Conservation (phyloP, 2,797 vertebrate species). For the Pelochelys cantorii region DNA sequence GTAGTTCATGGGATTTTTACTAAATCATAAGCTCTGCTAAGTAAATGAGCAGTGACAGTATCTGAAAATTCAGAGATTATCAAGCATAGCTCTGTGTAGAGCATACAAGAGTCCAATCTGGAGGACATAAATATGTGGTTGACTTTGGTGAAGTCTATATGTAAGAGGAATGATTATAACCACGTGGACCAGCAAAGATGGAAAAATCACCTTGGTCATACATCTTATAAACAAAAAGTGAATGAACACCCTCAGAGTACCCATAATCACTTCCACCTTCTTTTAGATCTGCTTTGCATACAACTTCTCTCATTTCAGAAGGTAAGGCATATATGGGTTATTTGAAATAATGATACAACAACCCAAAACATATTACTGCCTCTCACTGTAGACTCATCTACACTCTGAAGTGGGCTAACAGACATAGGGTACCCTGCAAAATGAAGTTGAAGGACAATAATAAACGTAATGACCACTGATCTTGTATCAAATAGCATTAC, state of each 20-base stretch:
- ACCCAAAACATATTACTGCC: not conserved
- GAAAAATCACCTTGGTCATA: not conserved
- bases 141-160: slow-evolving; percentile 43
- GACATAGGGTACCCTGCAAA: not conserved
- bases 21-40: not conserved
- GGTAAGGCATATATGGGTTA: not conserved
- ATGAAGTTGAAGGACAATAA: not conserved
- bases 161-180: slow-evolving; percentile 33
- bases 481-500: too few species aligned
- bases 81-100: slow-evolving; percentile 24
- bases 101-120: slow-evolving; percentile 4
- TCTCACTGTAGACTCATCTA: not conserved
- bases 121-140: slow-evolving; percentile 36
- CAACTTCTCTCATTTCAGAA: not conserved
- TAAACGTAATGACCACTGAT: too few species aligned
- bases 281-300: not conserved
- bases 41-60: not conserved
- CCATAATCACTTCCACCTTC: not conserved
- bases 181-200: not conserved
- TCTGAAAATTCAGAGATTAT: not conserved
- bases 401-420: not conserved
- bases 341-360: not conserved
- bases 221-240: not conserved
- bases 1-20: slow-evolving; percentile 59
- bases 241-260: not conserved